Evolutionary conservation across 1,140 invertebrate genomes (phyloP).

Genomic region (Pogonognathellus flavescens): DNA sequence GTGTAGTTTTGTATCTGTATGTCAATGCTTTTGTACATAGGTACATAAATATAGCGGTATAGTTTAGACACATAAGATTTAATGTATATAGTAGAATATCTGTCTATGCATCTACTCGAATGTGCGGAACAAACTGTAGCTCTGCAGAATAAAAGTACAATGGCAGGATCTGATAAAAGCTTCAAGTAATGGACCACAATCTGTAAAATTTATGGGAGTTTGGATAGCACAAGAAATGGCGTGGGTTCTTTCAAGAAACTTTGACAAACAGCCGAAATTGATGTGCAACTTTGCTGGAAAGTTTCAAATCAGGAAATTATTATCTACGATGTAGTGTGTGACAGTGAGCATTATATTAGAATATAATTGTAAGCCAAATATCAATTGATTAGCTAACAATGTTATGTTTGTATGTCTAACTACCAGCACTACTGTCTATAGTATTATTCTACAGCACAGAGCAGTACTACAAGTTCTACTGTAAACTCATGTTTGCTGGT

Average conservation of each 20-base stretch:
- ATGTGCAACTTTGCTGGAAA: background rate
- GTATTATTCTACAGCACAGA: too few relatives aligned
- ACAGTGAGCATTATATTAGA: slow-evolving; percentile 2
- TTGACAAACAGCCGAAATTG: slow-evolving; percentile 36
- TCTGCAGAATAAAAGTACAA: background rate
- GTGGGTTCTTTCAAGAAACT: slow-evolving; percentile 15
- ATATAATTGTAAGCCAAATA: slow-evolving; percentile 21
- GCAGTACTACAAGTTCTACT: too few relatives aligned
- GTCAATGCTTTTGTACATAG: too few relatives aligned
- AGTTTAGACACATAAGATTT: too few relatives aligned
- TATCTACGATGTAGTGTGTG: background rate
- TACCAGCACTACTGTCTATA: too few relatives aligned
- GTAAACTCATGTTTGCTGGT: slow-evolving; percentile 10
- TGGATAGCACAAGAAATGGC: slow-evolving; percentile 14
- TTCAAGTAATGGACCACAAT: slow-evolving; percentile 37
- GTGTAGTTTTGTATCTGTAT: too few relatives aligned
- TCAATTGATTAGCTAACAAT: slow-evolving; percentile 34
- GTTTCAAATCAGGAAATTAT: background rate
- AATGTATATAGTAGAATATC: too few relatives aligned
- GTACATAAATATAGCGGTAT: too few relatives aligned
- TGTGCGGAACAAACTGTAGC: too few relatives aligned
- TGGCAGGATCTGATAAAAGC: slow-evolving; percentile 20
- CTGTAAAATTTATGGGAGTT: slow-evolving; percentile 31
- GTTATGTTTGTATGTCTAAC: background rate
- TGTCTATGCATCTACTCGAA: too few relatives aligned